Base-by-base conservation (phyloP, 2,888 invertebrate genomes). In the Acanthosepion pharaonis region DNA sequence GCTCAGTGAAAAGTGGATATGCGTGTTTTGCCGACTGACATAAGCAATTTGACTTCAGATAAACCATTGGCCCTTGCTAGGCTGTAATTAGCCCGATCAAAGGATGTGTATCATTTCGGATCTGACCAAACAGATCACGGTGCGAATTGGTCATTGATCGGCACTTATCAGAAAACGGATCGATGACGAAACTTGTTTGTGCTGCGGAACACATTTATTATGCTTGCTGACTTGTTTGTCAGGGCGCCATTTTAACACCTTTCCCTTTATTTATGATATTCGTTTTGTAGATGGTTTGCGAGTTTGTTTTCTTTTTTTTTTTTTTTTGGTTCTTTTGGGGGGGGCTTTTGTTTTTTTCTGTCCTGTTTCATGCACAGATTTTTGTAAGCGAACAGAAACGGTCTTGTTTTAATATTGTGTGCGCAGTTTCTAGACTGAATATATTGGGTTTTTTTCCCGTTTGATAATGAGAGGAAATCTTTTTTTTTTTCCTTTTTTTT, bases 321-420 rank as follows among this genome's bases (percentile, higher is more conserved):
- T 8, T 64, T 5, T 64, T 5, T 2, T 8, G 1, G 0, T 5
- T 64, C 0, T 28, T 8, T 20, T 1, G 5, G 18, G 4, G n/a
- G n/a, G n/a, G n/a, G n/a, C n/a, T n/a, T n/a, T n/a, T n/a, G n/a
- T n/a, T 8, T 78, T 9, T 78, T 8, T 9, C n/a, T 28, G 6
- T 8, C 64, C 9, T 11, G 8, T 11, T n/a, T n/a, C 18, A 2
- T n/a, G 11, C n/a, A 33, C 15, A 78, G 2, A n/a, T 78, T 78
- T 78, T 78, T 78, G 78, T 78, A 78, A 78, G n/a, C n/a, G 15
- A n/a, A 78, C 11, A 33, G 78, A n/a, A 33, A 33, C n/a, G 23
- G 15, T 78, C n/a, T 78, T 78, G 78, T n/a, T 78, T n/a, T n/a
- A n/a, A 78, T 78, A 78, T 78, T 78, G n/a, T 78, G 15, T n/a